These are phyloP conservation scores for Alexandromys oeconomus DNA, from an alignment of 2,797 vertebrate species.

Conservation along the genomic window DNA sequence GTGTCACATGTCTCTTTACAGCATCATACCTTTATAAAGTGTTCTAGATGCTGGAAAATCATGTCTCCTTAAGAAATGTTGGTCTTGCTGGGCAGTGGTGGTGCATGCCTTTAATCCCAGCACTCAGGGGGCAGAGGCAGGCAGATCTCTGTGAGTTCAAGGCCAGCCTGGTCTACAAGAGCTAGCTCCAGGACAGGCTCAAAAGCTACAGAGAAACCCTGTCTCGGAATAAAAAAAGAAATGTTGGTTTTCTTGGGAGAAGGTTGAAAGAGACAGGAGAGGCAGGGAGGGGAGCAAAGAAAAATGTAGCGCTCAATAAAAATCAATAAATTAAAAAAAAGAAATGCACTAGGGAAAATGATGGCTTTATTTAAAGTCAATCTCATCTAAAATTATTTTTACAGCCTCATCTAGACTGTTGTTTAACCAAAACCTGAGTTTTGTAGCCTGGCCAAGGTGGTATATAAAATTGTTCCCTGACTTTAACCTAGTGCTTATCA, in stretches of 20 bases:
- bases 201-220: no score
- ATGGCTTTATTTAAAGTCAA: neutral
- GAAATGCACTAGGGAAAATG: neutral
- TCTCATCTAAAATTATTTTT: slow-evolving; percentile 7
- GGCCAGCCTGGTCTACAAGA: no score
- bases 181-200: no score
- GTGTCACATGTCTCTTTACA: neutral
- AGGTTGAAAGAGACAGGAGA: no score
- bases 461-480: neutral
- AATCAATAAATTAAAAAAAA: neutral
- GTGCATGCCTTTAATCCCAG: no score
- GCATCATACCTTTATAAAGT: neutral
- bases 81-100: no score
- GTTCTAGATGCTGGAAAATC: neutral
- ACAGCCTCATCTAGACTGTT: neutral
- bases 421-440: neutral
- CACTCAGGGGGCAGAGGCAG: no score
- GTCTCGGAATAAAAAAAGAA: neutral
- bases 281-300: no score
- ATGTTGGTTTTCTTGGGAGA: no score
- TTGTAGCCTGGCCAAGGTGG: neutral
- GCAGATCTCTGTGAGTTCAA: no score
- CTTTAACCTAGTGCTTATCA: neutral
- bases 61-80: neutral
- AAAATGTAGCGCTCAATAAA: no score